Conservation (phyloP, 1,140 invertebrate species). For the Aleiodes sp. region DNA sequence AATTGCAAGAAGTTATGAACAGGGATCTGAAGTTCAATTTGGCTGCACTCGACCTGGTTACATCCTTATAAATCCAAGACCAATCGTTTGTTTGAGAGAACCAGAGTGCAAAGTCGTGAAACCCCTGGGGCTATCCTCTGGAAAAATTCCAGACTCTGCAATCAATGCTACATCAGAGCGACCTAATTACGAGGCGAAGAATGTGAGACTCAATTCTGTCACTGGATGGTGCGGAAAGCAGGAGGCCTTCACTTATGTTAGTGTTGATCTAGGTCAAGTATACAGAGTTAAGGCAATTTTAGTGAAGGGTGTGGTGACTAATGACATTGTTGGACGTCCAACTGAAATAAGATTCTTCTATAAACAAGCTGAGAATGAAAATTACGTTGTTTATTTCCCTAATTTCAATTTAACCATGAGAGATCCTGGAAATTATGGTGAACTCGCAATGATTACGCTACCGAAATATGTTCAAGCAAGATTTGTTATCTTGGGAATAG, state of each 20-base stretch:
- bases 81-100: slow-evolving; percentile 90
- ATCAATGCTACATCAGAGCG: slow-evolving; percentile 95
- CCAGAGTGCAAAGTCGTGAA: slow-evolving; percentile 94
- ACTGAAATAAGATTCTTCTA: slow-evolving; percentile 98
- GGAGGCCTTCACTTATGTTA: slow-evolving; percentile 95
- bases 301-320: slow-evolving; percentile 93
- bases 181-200: slow-evolving; percentile 90
- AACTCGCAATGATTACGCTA: slow-evolving; percentile 93
- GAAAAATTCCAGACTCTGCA: slow-evolving; percentile 92
- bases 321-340: slow-evolving; percentile 92
- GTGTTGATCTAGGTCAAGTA: slow-evolving; percentile 91
- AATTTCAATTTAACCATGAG: slow-evolving; percentile 94
- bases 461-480: slow-evolving; percentile 92
- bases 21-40: slow-evolving; percentile 90
- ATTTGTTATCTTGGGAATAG: slow-evolving; percentile 92
- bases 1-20: slow-evolving; percentile 91
- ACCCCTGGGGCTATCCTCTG: slow-evolving; percentile 90
- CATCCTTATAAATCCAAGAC: slow-evolving; percentile 88
- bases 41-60: slow-evolving; percentile 91
- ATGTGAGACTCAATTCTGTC: slow-evolving; percentile 90
- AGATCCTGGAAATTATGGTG: slow-evolving; percentile 93
- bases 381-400: slow-evolving; percentile 96
- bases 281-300: slow-evolving; percentile 91
- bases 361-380: slow-evolving; percentile 91
- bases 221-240: slow-evolving; percentile 96